These are phyloP conservation scores for Pavo muticus DNA, from an alignment of 2,113 vertebrate genomes.

Conservation along the genomic window DNA sequence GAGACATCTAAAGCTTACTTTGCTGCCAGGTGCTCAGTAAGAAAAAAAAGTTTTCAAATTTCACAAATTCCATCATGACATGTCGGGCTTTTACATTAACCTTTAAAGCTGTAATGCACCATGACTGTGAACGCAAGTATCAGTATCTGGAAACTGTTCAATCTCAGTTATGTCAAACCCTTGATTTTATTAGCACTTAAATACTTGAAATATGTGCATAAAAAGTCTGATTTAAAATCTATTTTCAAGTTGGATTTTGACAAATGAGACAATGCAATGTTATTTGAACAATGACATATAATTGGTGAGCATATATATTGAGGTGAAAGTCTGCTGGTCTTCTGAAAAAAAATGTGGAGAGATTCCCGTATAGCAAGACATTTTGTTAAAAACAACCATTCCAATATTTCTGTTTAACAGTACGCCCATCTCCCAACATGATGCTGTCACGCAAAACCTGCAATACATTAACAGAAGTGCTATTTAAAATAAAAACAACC, in stretches of 20 bases:
- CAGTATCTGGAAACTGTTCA: neutral
- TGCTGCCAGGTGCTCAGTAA: neutral
- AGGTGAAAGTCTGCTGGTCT: neutral
- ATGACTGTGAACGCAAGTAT: neutral
- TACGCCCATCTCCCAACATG: neutral
- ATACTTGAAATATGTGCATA: neutral
- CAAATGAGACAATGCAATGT: neutral
- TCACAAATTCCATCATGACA: neutral
- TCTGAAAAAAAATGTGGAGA: neutral
- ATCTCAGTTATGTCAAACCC: neutral
- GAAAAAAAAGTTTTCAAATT: conserved; percentile 10
- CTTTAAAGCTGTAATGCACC: neutral
- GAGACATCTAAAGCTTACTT: neutral
- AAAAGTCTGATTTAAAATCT: neutral
- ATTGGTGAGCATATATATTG: neutral
- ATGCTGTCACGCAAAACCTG: neutral
- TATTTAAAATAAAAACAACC: neutral
- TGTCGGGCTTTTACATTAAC: neutral
- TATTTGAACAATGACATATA: neutral
- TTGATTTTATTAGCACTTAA: neutral
- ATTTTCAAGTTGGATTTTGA: neutral
- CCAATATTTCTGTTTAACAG: neutral
- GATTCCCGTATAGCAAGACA: neutral
- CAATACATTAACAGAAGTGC: neutral
- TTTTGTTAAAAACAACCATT: neutral